Percentiles rank a stretch among this genome's conserved stretches.
These are phyloP conservation scores for Siderastrea siderea DNA, from an alignment of 92 coral and sea anemone species.

Conservation along the genomic window DNA sequence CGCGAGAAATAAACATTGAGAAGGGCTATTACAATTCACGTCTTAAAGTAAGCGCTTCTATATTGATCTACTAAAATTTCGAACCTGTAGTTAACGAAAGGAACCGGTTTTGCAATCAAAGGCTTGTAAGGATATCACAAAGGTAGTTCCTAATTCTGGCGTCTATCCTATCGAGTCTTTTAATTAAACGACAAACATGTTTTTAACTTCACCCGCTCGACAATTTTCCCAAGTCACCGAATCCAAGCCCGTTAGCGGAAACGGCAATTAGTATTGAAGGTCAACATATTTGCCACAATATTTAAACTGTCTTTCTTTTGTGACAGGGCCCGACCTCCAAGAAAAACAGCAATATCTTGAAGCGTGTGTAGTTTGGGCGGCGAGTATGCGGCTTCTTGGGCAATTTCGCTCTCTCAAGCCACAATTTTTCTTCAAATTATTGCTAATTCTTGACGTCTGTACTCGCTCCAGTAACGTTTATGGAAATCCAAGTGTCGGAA, in stretches of 20 bases:
- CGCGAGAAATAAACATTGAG: no score
- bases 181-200: not conserved
- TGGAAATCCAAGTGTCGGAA: conserved; percentile 3
- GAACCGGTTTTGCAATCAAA: no score
- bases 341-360: not conserved
- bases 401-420: not conserved
- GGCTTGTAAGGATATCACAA: no score
- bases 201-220: not conserved
- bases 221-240: not conserved
- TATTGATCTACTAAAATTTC: no score
- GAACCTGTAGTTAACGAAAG: no score
- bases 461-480: not conserved
- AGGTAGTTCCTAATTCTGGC: no score
- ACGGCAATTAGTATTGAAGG: conserved; percentile 15
- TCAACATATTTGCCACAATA: conserved; percentile 10
- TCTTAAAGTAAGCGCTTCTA: no score
- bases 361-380: not conserved
- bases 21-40: no score
- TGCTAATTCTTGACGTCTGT: not conserved
- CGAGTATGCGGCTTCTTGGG: not conserved
- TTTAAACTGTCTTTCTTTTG: conserved; percentile 16
- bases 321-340: conserved; percentile 1
- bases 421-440: not conserved
- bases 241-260: conserved; percentile 1
- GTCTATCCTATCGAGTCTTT: not conserved